A percentile compares a stretch with the other conserved stretches of the same genome.
Evolutionary conservation across 2,888 invertebrate genomes (phyloP).

Genomic region (Hirtodrosophila trivittata): DNA sequence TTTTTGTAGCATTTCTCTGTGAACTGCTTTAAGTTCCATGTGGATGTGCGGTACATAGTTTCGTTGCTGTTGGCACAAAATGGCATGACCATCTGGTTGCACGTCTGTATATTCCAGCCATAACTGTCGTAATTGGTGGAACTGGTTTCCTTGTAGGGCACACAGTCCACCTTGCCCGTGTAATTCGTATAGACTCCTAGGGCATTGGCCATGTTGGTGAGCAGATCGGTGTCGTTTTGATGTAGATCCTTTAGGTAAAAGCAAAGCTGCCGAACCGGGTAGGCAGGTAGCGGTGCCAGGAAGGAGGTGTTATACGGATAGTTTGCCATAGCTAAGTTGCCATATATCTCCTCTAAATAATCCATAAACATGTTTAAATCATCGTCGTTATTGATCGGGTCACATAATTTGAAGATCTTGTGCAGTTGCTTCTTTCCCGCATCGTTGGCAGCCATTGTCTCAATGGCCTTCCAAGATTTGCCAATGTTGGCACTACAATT

Average conservation of each 20-base stretch:
- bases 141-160: slow-evolving; percentile 87
- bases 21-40: slow-evolving; percentile 90
- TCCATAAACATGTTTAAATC: slow-evolving; percentile 86
- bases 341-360: slow-evolving; percentile 90
- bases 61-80: slow-evolving; percentile 90
- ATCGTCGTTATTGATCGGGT: slow-evolving; percentile 86
- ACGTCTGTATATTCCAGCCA: slow-evolving; percentile 93
- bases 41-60: slow-evolving; percentile 92
- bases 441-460: slow-evolving; percentile 86
- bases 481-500: slow-evolving; percentile 89
- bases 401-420: slow-evolving; percentile 90
- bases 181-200: slow-evolving; percentile 92
- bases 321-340: slow-evolving; percentile 95
- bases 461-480: slow-evolving; percentile 91
- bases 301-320: slow-evolving; percentile 96
- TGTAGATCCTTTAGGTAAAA: slow-evolving; percentile 84
- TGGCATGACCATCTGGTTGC: slow-evolving; percentile 99
- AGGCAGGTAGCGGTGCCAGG: slow-evolving; percentile 91
- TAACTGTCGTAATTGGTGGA: slow-evolving; percentile 82
- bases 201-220: slow-evolving; percentile 87
- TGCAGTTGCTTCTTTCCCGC: slow-evolving; percentile 89
- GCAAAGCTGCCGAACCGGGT: slow-evolving; percentile 90
- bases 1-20: slow-evolving; percentile 88
- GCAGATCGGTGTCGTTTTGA: slow-evolving; percentile 39
- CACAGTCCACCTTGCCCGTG: slow-evolving; percentile 89